Evolutionary conservation across 2,113 vertebrate species (phyloP).

Genomic region (Solenodon paradoxus): DNA sequence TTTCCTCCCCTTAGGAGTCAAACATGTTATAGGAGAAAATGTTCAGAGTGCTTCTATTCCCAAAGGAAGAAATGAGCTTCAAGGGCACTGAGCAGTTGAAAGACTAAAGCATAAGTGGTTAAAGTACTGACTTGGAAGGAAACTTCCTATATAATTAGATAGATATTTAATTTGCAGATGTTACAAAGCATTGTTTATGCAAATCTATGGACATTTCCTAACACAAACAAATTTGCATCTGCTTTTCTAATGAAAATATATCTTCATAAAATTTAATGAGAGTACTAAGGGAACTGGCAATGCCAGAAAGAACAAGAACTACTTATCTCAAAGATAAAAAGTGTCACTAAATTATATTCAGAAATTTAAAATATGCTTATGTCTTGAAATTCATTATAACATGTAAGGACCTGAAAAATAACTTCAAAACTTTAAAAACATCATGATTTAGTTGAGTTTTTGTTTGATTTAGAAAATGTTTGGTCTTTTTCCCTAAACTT

Average conservation of each 20-base stretch:
- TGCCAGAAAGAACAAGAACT: background rate
- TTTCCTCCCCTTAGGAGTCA: background rate
- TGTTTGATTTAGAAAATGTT: background rate
- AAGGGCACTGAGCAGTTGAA: background rate
- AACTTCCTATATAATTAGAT: background rate
- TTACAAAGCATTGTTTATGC: background rate
- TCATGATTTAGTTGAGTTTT: background rate
- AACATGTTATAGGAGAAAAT: fast-evolving
- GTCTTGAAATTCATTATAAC: background rate
- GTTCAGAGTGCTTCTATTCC: background rate
- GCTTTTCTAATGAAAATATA: background rate
- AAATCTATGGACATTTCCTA: background rate
- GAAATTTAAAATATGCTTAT: background rate
- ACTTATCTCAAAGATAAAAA: background rate
- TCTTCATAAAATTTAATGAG: background rate
- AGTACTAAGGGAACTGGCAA: background rate
- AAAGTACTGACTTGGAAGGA: background rate
- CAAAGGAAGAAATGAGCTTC: background rate
- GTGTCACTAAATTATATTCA: background rate
- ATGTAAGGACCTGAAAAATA: background rate
- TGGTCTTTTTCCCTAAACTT: background rate
- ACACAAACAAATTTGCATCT: background rate
- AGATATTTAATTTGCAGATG: background rate
- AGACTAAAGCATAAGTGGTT: background rate
- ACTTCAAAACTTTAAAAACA: background rate